Conservation (phyloP, 2,113 vertebrate genomes). For the Cervus canadensis region DNA sequence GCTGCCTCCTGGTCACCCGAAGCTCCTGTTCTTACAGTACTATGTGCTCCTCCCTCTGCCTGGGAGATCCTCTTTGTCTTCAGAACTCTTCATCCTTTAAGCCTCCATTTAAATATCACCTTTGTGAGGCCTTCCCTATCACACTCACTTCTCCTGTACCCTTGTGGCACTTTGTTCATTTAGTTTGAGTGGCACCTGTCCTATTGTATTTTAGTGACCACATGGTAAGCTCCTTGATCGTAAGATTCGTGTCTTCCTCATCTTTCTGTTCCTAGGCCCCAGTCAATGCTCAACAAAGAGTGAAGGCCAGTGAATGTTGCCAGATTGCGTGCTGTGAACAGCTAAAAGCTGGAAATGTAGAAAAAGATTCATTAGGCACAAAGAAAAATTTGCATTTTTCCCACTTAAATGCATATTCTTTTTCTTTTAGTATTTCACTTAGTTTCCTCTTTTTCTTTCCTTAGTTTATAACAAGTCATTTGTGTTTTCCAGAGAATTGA, state of each 20-base stretch:
- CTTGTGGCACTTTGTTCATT: not conserved
- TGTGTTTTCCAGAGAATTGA: not conserved
- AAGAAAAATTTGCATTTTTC: not conserved
- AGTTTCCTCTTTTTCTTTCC: not conserved
- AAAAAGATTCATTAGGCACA: not conserved
- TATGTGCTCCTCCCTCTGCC: not conserved
- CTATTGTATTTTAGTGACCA: not conserved
- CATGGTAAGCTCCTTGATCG: not conserved
- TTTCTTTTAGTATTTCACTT: not conserved
- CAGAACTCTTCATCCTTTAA: not conserved
- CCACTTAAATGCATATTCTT: not conserved
- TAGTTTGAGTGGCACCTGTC: not conserved
- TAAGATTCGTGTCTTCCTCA: not conserved
- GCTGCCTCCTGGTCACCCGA: not conserved
- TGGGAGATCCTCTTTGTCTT: not conserved
- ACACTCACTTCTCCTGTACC: not conserved
- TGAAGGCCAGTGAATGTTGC: not conserved
- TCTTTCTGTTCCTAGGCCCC: not conserved
- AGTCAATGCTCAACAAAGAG: not conserved
- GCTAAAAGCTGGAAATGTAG: not conserved
- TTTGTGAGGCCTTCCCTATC: not conserved
- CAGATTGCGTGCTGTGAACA: not conserved
- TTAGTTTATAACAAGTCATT: not conserved
- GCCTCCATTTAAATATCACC: not conserved
- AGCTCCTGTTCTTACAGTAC: not conserved